A percentile compares a stretch with the other conserved stretches of the same genome.
Conservation (phyloP, 2,888 invertebrate genomes). For the Pimpla rufipes region DNA sequence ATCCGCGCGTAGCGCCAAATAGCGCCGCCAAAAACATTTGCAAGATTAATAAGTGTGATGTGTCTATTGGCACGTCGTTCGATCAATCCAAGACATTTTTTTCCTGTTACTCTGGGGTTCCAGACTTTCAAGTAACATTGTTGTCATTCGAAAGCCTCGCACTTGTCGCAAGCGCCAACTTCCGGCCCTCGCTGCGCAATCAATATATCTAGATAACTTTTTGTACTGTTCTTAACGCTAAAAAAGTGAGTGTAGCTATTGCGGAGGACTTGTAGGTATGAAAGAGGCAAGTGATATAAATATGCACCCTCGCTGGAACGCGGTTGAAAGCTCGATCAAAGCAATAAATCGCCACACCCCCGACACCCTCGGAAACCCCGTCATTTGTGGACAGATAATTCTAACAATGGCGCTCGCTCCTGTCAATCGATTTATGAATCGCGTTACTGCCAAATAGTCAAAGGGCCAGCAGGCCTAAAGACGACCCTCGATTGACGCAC, state of each 20-base stretch:
- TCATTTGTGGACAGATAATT: conserved; percentile 73
- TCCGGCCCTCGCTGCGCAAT: too few relatives aligned
- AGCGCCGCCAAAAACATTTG: too few relatives aligned
- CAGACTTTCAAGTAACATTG: too few relatives aligned
- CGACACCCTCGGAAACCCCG: conserved; percentile 37
- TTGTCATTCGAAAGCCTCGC: too few relatives aligned
- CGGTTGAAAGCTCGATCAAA: conserved; percentile 71
- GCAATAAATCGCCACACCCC: conserved; percentile 51
- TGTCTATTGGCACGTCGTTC: too few relatives aligned
- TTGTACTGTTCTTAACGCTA: too few relatives aligned
- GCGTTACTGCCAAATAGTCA: conserved; percentile 69
- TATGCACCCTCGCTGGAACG: conserved; percentile 75
- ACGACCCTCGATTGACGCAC: conserved; percentile 18
- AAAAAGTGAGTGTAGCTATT: not conserved
- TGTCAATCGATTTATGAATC: conserved; percentile 72
- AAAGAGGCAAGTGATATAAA: conserved; percentile 65
- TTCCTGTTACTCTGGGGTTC: too few relatives aligned
- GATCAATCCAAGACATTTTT: too few relatives aligned
- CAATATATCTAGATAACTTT: too few relatives aligned
- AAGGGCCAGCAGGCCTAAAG: conserved; percentile 65
- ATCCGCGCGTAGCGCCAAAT: too few relatives aligned
- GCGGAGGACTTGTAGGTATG: not conserved
- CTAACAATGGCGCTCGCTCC: conserved; percentile 68
- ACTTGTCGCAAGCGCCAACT: too few relatives aligned
- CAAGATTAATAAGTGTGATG: too few relatives aligned